phyloP scores from a whole-genome alignment of 2,888 invertebrate species.

The Drosophila borealis region DNA sequence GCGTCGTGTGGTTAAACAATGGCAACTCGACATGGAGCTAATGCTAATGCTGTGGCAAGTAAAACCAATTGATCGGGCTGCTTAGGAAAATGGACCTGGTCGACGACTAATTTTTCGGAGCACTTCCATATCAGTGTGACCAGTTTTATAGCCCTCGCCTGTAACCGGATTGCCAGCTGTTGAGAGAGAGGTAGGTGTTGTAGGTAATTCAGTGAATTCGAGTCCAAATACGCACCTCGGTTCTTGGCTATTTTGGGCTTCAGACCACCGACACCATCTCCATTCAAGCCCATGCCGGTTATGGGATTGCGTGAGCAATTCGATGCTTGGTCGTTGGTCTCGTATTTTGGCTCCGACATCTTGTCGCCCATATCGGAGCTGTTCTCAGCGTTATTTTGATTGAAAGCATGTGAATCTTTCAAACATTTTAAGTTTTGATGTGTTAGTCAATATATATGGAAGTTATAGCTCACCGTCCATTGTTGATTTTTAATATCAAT shows the following conservation, averaged over 20 bases:
- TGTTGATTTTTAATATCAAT: not conserved
- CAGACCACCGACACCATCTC: conserved; percentile 46
- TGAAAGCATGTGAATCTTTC: not conserved
- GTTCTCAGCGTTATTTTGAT: not conserved
- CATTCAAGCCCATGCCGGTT: conserved; percentile 48
- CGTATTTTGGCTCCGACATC: not conserved
- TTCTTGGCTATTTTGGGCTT: conserved; percentile 44
- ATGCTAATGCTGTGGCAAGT: not conserved
- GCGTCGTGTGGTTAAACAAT: conserved; percentile 6
- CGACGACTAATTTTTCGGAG: conserved; percentile 13
- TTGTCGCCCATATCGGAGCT: conserved; percentile 1
- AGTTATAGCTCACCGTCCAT: not conserved
- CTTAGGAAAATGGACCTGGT: conserved; percentile 2
- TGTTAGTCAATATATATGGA: too few species aligned
- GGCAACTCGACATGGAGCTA: not conserved
- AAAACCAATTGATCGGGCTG: not conserved
- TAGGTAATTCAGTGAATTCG: too few species aligned
- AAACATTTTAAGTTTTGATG: too few species aligned
- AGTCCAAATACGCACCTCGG: conserved; percentile 20
- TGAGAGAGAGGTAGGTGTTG: too few species aligned
- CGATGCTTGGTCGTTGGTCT: not conserved
- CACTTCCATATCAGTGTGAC: conserved; percentile 23
- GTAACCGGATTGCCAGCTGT: conserved; percentile 47
- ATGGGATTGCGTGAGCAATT: conserved; percentile 39
- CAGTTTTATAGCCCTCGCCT: conserved; percentile 41